Base-by-base conservation (phyloP, 2,113 vertebrate genomes). In the Anarhynchus alexandrinus region DNA sequence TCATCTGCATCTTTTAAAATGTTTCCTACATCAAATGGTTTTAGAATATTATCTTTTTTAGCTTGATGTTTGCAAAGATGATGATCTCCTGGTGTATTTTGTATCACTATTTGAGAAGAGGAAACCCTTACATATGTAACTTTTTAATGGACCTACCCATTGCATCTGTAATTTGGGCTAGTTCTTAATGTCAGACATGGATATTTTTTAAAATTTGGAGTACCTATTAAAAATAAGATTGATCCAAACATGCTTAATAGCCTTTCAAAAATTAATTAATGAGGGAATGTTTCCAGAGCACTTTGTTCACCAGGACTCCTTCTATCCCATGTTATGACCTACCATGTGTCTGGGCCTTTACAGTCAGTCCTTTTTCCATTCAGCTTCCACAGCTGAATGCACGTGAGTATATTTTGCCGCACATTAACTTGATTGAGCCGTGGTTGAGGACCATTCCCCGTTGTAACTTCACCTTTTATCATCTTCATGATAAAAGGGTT, bases 321-420 rank as follows among this genome's bases (percentile, higher is more conserved):
- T 3, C 42, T 77, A 0, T 38, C 30, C 59, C 3, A 3, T 11
- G 6, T 34, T 71, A 9, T 5, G 29, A 59, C 32, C 55, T 72
- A 25, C n/a, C 26, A 18, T 4, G 42, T 65, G 25, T 32, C 43
- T 54, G 57, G 34, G 19, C 38, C 38, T n/a, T 81, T 32, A 43
- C 8, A 17, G 4, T 82, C 23, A 10, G 19, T 29, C n/a, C 10
- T 26, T 55, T 40, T 67, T 38, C 42, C 17, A 9, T 30, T 79
- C 43, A n/a, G 27, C 49, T 58, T 76, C 49, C 69, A 32, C 49
- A 40, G 49, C 34, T 36, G 69, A 69, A 74, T 40, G 34, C 29
- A 1, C 1, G 1, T 7, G 15, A 55, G 38, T 51, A 2, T 69
- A 11, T 79, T 70, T 77, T 65, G 51, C 59, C 0, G 0, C 18